These are phyloP conservation scores for Dinothrombium tinctorium DNA, from an alignment of 1,140 invertebrate species.

Conservation along the genomic window DNA sequence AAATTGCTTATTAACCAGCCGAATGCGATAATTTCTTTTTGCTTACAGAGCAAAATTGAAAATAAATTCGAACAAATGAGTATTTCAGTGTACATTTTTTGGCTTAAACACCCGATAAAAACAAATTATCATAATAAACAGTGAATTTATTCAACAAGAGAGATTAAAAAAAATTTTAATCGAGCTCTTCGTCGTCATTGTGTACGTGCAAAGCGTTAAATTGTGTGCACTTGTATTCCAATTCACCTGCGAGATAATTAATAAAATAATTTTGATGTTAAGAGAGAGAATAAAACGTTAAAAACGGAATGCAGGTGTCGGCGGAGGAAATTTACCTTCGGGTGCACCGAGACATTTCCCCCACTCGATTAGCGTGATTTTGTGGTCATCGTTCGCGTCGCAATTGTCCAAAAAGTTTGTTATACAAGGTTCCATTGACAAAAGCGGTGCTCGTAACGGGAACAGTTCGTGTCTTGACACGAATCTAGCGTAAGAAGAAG, in stretches of 20 bases:
- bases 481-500: too few species aligned
- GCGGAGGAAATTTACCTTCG: conserved; percentile 25
- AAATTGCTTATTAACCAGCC: too few species aligned
- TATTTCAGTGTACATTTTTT: too few species aligned
- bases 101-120: too few species aligned
- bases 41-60: too few species aligned
- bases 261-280: background rate
- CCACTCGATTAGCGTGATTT: conserved; percentile 67
- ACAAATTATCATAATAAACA: too few species aligned
- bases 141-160: too few species aligned
- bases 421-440: conserved; percentile 80
- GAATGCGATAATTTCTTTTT: too few species aligned
- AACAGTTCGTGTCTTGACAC: conserved; percentile 81
- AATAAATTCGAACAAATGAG: too few species aligned
- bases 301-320: background rate
- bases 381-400: conserved; percentile 60
- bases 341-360: conserved; percentile 65
- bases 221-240: conserved; percentile 10
- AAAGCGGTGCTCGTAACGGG: conserved; percentile 68
- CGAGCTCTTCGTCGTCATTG: too few species aligned
- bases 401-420: conserved; percentile 77
- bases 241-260: conserved; percentile 6
- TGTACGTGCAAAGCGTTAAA: too few species aligned
- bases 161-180: too few species aligned
- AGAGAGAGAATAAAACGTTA: background rate